Evolutionary conservation across 2,797 vertebrate species (phyloP), one percentile per base, ranked within the genome.

Genomic region (Lutra lutra): DNA sequence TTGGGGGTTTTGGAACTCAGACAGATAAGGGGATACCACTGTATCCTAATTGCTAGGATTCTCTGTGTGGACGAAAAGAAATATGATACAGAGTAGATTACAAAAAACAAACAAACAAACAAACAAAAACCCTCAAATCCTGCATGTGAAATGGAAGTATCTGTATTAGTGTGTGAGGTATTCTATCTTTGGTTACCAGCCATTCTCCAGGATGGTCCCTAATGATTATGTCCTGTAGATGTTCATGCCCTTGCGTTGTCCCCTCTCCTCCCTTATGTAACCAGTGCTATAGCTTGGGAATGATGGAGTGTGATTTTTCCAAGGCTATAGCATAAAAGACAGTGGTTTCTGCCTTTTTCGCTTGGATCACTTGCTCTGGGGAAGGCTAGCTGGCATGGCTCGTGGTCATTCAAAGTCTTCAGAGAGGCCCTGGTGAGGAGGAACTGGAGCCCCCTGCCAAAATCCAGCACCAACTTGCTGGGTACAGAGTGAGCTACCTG

Each of bases 121-220:
- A 40, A 40, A 40, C 3, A 40, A 40, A 40, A 7, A n/a, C n/a
- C n/a, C 38, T 38, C 38, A 38, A 38, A 38, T 38, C 38, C 38
- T 38, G 27, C 1, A 18, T 38, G 35, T 72, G 35, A 91, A 86
- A 48, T 46, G 60, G 54, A 92, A 90, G 29, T 58, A 70, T 58
- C 77, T 60, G 29, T 23, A 46, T 40, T 40, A 54, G 38, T 43
- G 46, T 46, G 43, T 80, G 72, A 88, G 35, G 10, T 87, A 60
- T 43, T 84, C 89, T 79, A 66, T 86, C 48, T 94, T 94, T 80
- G 77, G 68, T 77, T 66, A 89, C 3, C 43, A 82, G 27, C n/a
- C 38, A 72, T 25, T 8, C 32, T 95, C 51, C 5, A 72, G 17
- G 77, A 58, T n/a, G 32, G 80, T 88, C 70, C 21, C 32, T 64